A percentile compares a stretch with the other conserved stretches of the same genome.
These are phyloP conservation scores for Amblyjoppa fuscipennis DNA, from an alignment of 2,888 invertebrate species.

Conservation along the genomic window DNA sequence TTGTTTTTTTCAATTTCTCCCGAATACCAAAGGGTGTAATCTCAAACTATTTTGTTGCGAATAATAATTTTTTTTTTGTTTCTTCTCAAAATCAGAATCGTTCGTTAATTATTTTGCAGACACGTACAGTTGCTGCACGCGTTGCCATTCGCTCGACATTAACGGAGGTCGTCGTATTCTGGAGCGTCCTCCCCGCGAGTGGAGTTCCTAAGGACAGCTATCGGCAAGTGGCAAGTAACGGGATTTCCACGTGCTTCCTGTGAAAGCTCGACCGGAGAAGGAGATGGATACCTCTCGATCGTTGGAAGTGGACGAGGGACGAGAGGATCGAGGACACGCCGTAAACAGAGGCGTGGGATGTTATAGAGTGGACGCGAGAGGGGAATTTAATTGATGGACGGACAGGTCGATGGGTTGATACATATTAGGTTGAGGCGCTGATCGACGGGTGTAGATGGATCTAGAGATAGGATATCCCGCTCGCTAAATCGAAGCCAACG, in stretches of 20 bases:
- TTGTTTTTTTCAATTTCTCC: no score
- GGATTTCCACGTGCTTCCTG: slow-evolving; percentile 1
- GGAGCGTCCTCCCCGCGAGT: slow-evolving; percentile 15
- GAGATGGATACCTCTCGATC: slow-evolving; percentile 8
- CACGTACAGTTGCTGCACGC: background rate
- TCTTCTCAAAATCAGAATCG: no score
- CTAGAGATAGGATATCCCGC: slow-evolving; percentile 1
- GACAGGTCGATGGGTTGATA: slow-evolving; percentile 59
- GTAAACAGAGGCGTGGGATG: slow-evolving; percentile 2
- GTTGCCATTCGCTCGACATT: background rate
- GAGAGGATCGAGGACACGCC: slow-evolving; percentile 25
- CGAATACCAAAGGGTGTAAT: no score
- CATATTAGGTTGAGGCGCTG: slow-evolving; percentile 51
- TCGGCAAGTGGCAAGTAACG: background rate
- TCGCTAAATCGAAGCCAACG: slow-evolving; percentile 14
- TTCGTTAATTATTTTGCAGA: background rate
- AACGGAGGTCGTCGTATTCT: slow-evolving; percentile 38
- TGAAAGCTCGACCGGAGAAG: background rate
- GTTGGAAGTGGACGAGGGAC: background rate
- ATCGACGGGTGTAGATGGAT: slow-evolving; percentile 59
- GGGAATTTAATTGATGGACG: slow-evolving; percentile 63
- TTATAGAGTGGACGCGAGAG: slow-evolving; percentile 51
- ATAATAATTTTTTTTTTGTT: no score
- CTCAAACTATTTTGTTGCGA: no score
- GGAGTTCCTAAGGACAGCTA: slow-evolving; percentile 12